Evolutionary conservation across 2,113 vertebrate genomes (phyloP), one percentile per base, ranked within the genome.

Genomic region (Oreotrochilus melanogaster): DNA sequence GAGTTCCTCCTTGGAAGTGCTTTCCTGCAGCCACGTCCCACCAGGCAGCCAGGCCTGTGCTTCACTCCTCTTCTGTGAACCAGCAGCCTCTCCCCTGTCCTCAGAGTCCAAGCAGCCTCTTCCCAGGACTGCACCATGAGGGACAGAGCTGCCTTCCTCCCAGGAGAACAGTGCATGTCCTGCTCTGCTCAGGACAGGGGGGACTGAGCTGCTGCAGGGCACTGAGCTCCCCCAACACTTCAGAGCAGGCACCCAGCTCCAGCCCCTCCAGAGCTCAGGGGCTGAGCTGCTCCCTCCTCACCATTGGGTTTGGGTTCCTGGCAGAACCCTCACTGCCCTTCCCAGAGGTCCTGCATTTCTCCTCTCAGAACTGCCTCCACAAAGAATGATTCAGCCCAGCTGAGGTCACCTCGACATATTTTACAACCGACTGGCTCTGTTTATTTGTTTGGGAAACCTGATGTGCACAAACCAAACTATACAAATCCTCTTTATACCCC

Each of bases 371-470:
- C 23, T 7, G 31, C 7, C 74, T 43, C 18, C 4, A 42, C n/a
- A 12, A 6, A 51, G 56, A 71, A 25, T 2, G 48, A 45, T 7
- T 45, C 30, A 3, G 18, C 8, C 28, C 5, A 7, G 18, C 3
- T 10, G 16, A 88, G 96, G 88, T 97, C 95, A 94, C 1, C 81
- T 54, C 2, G 57, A 96, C 96, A 88, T 22, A 7, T 67, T 62
- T 45, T 28, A 78, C 71, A 30, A 76, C 39, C 0, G 0, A 65
- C 37, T 7, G 11, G 28, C 53, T 72, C 79, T 11, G 47, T 4
- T 45, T 80, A 33, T 75, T 66, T 33, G 54, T 12, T 27, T 91
- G 37, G 35, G 43, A 33, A 18, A 57, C 61, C 71, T 18, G 8
- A 31, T n/a, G 76, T 25, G 72, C 39, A 39, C 10, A 60, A 66